A percentile compares a stretch with the other conserved stretches of the same genome.
These are phyloP conservation scores for Pseudoatta argentina DNA, from an alignment of 1,140 invertebrate species.

Conservation along the genomic window DNA sequence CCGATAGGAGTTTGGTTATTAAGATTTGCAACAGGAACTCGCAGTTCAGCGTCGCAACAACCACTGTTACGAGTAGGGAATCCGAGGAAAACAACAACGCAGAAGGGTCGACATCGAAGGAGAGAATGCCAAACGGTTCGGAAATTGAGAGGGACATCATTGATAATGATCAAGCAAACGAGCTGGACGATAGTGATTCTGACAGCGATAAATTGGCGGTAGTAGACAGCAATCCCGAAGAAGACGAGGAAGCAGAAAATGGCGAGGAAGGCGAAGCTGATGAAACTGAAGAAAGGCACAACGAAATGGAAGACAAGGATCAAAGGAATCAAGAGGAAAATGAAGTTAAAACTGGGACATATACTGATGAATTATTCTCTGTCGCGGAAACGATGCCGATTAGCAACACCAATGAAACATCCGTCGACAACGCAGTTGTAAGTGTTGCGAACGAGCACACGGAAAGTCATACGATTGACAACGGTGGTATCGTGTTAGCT, in stretches of 20 bases:
- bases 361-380: background rate
- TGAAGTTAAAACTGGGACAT: background rate
- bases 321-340: background rate
- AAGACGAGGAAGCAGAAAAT: constrained; percentile 61
- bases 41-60: constrained; percentile 81
- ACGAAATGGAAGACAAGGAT: background rate
- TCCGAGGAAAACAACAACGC: constrained; percentile 83
- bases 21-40: constrained; percentile 85
- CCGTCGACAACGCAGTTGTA: constrained; percentile 1
- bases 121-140: constrained; percentile 71
- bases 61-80: constrained; percentile 63
- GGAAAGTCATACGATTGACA: background rate
- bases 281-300: constrained; percentile 50
- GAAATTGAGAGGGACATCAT: constrained; percentile 56
- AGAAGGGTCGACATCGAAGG: constrained; percentile 76
- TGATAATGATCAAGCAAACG: constrained; percentile 65
- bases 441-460: constrained; percentile 26
- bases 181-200: constrained; percentile 79
- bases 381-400: background rate
- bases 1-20: constrained; percentile 84
- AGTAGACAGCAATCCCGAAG: constrained; percentile 70
- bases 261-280: constrained; percentile 36
- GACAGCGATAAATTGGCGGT: constrained; percentile 79
- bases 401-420: background rate
- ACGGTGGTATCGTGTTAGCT: constrained; percentile 85